Percentiles rank a stretch among this genome's conserved stretches.
Evolutionary conservation across 2,888 invertebrate species (phyloP).

Genomic region (Hydroisotoma schaefferi): DNA sequence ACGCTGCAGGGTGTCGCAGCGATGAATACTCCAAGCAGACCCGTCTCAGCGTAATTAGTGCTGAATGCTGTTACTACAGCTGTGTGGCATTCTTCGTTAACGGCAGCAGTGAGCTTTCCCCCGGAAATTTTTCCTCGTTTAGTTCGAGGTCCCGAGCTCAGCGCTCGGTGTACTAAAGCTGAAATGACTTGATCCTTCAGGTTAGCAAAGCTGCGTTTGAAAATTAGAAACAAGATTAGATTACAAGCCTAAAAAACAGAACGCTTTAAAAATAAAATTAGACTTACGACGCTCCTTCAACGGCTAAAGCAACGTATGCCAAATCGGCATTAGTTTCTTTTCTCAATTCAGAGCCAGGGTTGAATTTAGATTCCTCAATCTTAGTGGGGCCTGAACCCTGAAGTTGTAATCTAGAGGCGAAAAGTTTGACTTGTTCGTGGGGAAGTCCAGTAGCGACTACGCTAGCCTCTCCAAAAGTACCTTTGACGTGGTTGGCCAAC

Average conservation of each 20-base stretch:
- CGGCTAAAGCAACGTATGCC: constrained; percentile 73
- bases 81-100: constrained; percentile 51
- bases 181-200: constrained; percentile 67
- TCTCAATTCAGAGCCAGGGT: constrained; percentile 71
- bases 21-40: constrained; percentile 74
- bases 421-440: constrained; percentile 60
- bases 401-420: constrained; percentile 59
- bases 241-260: too few species aligned
- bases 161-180: constrained; percentile 66
- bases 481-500: constrained; percentile 62
- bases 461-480: constrained; percentile 67
- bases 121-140: constrained; percentile 67
- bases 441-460: constrained; percentile 77
- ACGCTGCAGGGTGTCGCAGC: constrained; percentile 65
- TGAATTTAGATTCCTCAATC: constrained; percentile 55
- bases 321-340: constrained; percentile 58
- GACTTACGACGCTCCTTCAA: constrained; percentile 62
- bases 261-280: not conserved
- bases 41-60: constrained; percentile 77
- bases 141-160: constrained; percentile 69
- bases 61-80: constrained; percentile 68
- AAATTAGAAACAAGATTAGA: not conserved
- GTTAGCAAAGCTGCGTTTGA: constrained; percentile 54
- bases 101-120: constrained; percentile 59
- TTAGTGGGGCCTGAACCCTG: constrained; percentile 48